These are phyloP conservation scores for Drosophila siamana DNA, from an alignment of 2,888 invertebrate species.

Conservation along the genomic window DNA sequence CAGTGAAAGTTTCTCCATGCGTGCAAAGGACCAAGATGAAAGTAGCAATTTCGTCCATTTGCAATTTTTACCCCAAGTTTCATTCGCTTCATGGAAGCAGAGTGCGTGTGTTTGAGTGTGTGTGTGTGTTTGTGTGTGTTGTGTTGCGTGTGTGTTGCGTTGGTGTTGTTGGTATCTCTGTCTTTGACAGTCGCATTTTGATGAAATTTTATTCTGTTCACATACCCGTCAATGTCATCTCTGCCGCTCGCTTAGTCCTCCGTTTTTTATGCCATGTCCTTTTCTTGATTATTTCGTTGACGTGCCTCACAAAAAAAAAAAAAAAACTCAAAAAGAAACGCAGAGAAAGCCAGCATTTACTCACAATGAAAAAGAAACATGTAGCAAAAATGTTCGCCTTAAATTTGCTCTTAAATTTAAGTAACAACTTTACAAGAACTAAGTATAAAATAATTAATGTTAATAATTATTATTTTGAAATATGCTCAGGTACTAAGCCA, in stretches of 20 bases:
- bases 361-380: not conserved
- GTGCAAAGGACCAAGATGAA: conserved; percentile 74
- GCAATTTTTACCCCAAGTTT: conserved; percentile 68
- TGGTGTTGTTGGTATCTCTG: conserved; percentile 47
- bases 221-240: conserved; percentile 82
- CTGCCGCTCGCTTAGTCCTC: conserved; percentile 69
- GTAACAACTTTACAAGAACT: too few relatives aligned
- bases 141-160: conserved; percentile 17
- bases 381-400: not conserved
- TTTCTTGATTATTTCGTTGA: conserved; percentile 82
- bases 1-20: conserved; percentile 78
- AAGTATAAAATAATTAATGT: too few relatives aligned
- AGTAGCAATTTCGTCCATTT: conserved; percentile 78
- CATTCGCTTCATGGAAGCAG: conserved; percentile 4
- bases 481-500: too few relatives aligned
- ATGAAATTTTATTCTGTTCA: conserved; percentile 79
- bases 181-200: conserved; percentile 77
- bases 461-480: too few relatives aligned
- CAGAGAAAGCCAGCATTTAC: too few relatives aligned
- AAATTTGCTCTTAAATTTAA: not conserved
- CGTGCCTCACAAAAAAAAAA: conserved; percentile 52
- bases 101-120: conserved; percentile 13
- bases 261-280: conserved; percentile 62
- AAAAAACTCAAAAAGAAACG: conserved; percentile 1
- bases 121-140: conserved; percentile 18